Evolutionary conservation across 2,888 invertebrate species (phyloP).

Genomic region (Oasisia sp.): DNA sequence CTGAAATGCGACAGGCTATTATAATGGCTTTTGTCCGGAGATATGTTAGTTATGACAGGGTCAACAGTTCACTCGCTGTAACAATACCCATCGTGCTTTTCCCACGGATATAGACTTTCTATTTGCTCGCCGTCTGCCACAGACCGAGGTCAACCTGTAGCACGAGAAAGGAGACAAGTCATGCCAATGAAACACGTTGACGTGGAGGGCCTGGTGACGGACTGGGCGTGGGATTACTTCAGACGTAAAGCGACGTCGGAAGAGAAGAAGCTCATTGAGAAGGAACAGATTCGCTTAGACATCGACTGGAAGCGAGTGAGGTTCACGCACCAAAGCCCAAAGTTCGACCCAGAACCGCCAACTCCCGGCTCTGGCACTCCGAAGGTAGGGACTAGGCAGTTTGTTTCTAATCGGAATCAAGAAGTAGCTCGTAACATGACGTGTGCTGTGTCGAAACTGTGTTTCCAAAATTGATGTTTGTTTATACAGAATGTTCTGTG

Average conservation of each 20-base stretch:
- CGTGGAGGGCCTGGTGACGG: constrained; percentile 59
- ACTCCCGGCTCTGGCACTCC: constrained; percentile 35
- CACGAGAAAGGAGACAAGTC: not conserved
- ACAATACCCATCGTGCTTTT: not conserved
- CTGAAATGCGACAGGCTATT: too few species aligned
- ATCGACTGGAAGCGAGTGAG: constrained; percentile 65
- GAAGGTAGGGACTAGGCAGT: not conserved
- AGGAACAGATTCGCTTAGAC: constrained; percentile 57
- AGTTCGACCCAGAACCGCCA: constrained; percentile 45
- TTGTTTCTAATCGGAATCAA: too few species aligned
- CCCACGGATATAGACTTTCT: not conserved
- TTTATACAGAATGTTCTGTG: too few species aligned
- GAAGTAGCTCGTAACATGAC: too few species aligned
- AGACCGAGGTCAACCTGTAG: not conserved
- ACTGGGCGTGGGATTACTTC: constrained; percentile 64
- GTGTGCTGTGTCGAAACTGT: too few species aligned
- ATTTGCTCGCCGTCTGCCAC: not conserved
- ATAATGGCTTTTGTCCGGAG: too few species aligned
- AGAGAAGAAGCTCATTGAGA: constrained; percentile 49
- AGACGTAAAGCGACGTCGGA: constrained; percentile 59
- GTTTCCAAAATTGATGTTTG: too few species aligned
- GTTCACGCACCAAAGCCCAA: constrained; percentile 58
- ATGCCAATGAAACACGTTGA: constrained; percentile 42
- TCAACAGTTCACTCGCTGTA: not conserved
- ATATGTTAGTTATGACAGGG: not conserved